phyloP scores from a whole-genome alignment of 2,888 invertebrate species.

The Andricus curvator region DNA sequence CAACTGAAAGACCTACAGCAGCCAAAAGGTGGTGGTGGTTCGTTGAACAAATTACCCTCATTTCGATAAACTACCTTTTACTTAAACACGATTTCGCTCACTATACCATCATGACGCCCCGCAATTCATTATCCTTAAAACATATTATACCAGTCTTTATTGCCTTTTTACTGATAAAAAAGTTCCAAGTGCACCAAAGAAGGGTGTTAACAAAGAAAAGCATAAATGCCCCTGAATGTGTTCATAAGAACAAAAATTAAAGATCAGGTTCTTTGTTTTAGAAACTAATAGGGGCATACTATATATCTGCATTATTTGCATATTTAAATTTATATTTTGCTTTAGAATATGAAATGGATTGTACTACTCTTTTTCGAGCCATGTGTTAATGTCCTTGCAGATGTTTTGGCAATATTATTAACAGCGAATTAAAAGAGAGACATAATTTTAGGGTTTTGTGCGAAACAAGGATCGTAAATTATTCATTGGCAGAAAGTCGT shows the following conservation, averaged over 20 bases:
- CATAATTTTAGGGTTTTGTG: background rate
- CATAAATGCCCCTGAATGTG: background rate
- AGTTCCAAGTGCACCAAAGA: background rate
- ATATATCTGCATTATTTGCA: background rate
- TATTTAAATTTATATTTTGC: slow-evolving; percentile 23
- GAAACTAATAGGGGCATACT: background rate
- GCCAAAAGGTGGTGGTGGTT: slow-evolving; percentile 33
- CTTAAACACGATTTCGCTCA: background rate
- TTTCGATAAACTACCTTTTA: slow-evolving; percentile 36
- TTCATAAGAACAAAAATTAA: too few species aligned
- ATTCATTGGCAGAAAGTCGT: too few species aligned
- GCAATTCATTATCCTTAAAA: slow-evolving; percentile 22
- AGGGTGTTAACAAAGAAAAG: background rate
- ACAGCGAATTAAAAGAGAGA: background rate
- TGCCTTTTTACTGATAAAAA: slow-evolving; percentile 4
- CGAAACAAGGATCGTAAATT: too few species aligned
- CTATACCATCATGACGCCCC: slow-evolving; percentile 28
- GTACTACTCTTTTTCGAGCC: too few species aligned
- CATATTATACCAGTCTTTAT: slow-evolving; percentile 8
- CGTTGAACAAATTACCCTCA: slow-evolving; percentile 36
- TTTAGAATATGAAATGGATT: too few species aligned
- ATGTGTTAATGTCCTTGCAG: background rate
- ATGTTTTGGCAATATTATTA: background rate
- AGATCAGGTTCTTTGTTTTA: background rate
- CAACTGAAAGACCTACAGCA: slow-evolving; percentile 38